Percentiles rank a stretch among this genome's conserved stretches.
Conservation (phyloP, 2,113 vertebrate genomes). For the Zosterops borbonicus region DNA sequence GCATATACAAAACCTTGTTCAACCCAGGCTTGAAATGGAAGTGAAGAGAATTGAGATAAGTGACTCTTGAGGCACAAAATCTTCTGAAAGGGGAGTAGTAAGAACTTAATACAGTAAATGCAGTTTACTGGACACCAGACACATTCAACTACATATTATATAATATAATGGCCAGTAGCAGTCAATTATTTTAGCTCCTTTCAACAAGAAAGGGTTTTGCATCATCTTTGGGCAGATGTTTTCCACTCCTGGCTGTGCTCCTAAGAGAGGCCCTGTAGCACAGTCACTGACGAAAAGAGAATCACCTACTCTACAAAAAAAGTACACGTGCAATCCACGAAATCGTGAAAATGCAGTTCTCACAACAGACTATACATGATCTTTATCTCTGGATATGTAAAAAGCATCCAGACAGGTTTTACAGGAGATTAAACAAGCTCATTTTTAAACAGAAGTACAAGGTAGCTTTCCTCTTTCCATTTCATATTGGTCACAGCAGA, state of each 20-base stretch:
- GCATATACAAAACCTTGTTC: background rate
- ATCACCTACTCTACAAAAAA: background rate
- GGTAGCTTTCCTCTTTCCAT: background rate
- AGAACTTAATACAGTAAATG: background rate
- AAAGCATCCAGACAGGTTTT: background rate
- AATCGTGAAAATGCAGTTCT: background rate
- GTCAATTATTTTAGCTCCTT: background rate
- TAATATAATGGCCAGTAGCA: background rate
- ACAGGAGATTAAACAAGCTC: background rate
- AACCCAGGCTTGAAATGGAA: background rate
- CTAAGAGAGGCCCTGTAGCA: background rate
- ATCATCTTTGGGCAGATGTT: background rate
- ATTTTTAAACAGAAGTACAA: background rate
- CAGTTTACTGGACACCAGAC: background rate
- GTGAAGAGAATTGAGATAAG: background rate
- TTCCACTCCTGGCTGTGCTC: background rate
- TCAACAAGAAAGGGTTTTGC: background rate
- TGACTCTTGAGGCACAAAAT: background rate
- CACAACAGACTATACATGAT: background rate
- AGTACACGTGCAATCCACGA: fast-evolving
- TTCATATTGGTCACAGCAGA: background rate
- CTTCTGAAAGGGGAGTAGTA: background rate
- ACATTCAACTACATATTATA: background rate
- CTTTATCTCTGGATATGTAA: background rate
- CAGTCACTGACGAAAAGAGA: background rate